These are phyloP conservation scores for Betta splendens DNA, from an alignment of 2,797 vertebrate species.

Conservation along the genomic window DNA sequence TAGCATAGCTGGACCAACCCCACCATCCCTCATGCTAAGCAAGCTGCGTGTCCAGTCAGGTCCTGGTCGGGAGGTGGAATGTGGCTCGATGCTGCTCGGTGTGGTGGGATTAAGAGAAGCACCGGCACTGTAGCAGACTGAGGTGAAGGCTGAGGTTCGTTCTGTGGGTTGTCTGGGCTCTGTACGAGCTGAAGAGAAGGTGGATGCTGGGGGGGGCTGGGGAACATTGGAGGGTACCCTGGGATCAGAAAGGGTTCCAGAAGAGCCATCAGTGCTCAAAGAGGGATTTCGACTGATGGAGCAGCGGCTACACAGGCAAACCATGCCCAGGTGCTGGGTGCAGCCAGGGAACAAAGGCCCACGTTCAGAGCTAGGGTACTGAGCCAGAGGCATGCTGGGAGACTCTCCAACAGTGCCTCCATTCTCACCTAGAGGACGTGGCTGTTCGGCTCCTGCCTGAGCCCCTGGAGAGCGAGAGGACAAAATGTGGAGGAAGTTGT, in stretches of 20 bases:
- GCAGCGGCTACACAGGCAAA: constrained; percentile 95
- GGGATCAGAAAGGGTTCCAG: constrained; percentile 77
- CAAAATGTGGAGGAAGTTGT: constrained; percentile 99
- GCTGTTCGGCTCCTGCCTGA: constrained; percentile 82
- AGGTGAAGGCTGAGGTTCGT: constrained; percentile 96
- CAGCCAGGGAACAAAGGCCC: constrained; percentile 88
- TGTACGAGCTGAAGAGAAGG: constrained; percentile 92
- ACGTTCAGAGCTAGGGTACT: constrained; percentile 87
- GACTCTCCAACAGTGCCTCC: constrained; percentile 72
- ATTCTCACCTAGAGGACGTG: constrained; percentile 67
- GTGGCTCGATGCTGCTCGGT: constrained; percentile 76
- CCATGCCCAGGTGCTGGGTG: constrained; percentile 95
- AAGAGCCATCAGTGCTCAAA: constrained; percentile 79
- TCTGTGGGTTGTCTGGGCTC: constrained; percentile 90
- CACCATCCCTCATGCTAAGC: constrained; percentile 86
- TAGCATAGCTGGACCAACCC: constrained; percentile 81
- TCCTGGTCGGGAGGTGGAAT: constrained; percentile 18
- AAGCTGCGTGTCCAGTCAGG: constrained; percentile 91
- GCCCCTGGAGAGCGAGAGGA: constrained; percentile 93
- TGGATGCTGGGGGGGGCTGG: constrained; percentile 80
- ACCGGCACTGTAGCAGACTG: constrained; percentile 92
- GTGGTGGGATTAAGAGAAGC: constrained; percentile 86
- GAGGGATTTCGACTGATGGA: constrained; percentile 84
- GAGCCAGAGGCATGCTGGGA: constrained; percentile 85
- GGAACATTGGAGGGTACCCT: constrained; percentile 71